Conservation (phyloP, 1,140 invertebrate genomes). For the Oreohelix idahoensis region DNA sequence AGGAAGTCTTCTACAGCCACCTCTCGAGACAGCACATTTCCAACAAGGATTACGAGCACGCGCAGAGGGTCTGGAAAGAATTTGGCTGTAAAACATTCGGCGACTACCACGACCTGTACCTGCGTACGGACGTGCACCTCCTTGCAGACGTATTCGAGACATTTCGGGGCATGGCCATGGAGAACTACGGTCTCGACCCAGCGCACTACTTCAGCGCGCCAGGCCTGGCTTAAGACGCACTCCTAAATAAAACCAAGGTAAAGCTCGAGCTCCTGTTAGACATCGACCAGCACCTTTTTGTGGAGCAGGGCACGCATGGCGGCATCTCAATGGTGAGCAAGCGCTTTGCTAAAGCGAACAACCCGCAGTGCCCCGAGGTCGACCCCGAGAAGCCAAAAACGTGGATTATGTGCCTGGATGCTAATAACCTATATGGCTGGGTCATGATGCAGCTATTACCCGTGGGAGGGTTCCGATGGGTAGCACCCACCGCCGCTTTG, state of each 20-base stretch:
- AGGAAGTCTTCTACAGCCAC: constrained; percentile 51
- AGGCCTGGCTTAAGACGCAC: no score
- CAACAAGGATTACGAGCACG: background rate
- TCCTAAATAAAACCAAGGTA: no score
- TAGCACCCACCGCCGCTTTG: background rate
- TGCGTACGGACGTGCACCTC: background rate
- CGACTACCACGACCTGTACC: constrained; percentile 1
- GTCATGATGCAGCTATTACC: background rate
- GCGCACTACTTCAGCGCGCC: no score
- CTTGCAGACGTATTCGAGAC: background rate
- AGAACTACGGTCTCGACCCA: no score
- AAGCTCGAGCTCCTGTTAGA: background rate
- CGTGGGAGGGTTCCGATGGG: background rate
- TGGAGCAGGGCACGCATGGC: background rate
- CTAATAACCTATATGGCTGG: background rate
- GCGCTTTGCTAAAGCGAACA: background rate
- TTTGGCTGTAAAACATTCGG: background rate
- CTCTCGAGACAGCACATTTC: constrained; percentile 35
- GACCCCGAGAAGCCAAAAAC: background rate
- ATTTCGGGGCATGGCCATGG: no score
- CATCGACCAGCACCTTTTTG: background rate
- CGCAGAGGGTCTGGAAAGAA: background rate
- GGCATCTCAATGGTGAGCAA: background rate
- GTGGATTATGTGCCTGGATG: background rate
- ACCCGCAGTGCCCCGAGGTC: background rate